Evolutionary conservation across 2,797 vertebrate genomes (phyloP), one percentile per base, ranked within the genome.

Genomic region (Ambastaia sidthimunki): DNA sequence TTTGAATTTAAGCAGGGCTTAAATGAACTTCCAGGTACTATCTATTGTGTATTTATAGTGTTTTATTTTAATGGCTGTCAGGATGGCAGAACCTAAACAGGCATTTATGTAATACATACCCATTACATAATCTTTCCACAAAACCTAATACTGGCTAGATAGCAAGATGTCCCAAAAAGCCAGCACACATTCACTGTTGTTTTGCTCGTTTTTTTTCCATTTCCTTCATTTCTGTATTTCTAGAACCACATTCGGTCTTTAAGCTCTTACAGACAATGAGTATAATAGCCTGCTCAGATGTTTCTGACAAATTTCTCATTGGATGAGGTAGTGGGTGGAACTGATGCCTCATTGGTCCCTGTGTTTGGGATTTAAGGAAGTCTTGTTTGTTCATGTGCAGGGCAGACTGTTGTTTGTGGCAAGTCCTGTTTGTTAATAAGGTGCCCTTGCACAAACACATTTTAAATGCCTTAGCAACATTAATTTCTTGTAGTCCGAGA

Each of bases 301-400:
- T 84, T 81, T 82, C 48, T 7, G 31, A 80, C 57, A 68, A 76
- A 69, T 48, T 83, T 60, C 82, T 85, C 12, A 88, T 90, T 92
- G 89, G 91, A 78, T 48, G 37, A 79, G 31, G 13, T 21, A 77
- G 34, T 71, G 87, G 83, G 84, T 74, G 85, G 16, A 28, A 65
- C 68, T 47, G n/a, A 34, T 37, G 21, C 0, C 71, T 80, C 72
- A 89, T 89, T 90, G 88, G 87, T 25, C 31, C 66, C 21, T 48
- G 16, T 78, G 52, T 74, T 68, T 54, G 18, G 48, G 76, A 80
- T 82, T 71, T 10, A 15, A 73, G 25, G 60, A 71, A 66, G 13
- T 23, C 50, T 23, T 80, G 71, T 80, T 82, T 80, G 73, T 83
- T 82, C 7, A 71, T 4, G 44, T 69, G 34, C 48, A 4, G 79